Evolutionary conservation across 2,113 vertebrate species (phyloP), one percentile per base, ranked within the genome.

Genomic region (Rhinogobius similis): DNA sequence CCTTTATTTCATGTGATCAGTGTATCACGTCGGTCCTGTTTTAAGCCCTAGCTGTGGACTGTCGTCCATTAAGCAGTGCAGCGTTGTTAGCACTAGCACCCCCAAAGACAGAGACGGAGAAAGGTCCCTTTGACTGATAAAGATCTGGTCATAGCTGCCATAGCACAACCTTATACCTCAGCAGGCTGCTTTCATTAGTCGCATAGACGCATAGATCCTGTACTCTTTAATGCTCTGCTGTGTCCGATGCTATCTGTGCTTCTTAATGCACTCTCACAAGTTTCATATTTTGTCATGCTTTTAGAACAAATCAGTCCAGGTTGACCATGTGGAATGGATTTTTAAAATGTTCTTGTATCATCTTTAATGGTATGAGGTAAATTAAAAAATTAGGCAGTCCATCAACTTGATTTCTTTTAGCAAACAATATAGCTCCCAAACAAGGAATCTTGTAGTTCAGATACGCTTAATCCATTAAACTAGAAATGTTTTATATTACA

Each of bases 81-180:
- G 55, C 78, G 75, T 69, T 82, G 79, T 80, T 75, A 75, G 58
- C 65, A 55, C 65, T 62, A 48, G 46, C 59, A n/a, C 55, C 16
- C 65, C 70, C 43, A 50, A 68, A 77, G 65, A 64, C 46, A 26
- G 62, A 8, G 1, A n/a, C 67, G 80, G 67, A 86, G 84, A 87
- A 85, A 80, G 75, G 62, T 77, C 66, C 66, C 69, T 84, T 84
- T 82, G 80, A 87, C 73, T 79, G 84, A 89, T 86, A 88, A 10
- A 23, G 77, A 89, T 86, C 84, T 79, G 78, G 62, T 81, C 69
- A 61, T 62, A 65, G 66, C 81, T 70, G 62, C 56, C 52, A 39
- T 36, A 79, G 62, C 62, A 75, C 67, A 83, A 79, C 81, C 73
- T 39, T 67, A 75, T 78, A 82, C 76, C 61, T 64, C 69, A 46